Evolutionary conservation across 2,888 invertebrate species (phyloP), one percentile per base, ranked within the genome.

Genomic region (Diogma glabrata): DNA sequence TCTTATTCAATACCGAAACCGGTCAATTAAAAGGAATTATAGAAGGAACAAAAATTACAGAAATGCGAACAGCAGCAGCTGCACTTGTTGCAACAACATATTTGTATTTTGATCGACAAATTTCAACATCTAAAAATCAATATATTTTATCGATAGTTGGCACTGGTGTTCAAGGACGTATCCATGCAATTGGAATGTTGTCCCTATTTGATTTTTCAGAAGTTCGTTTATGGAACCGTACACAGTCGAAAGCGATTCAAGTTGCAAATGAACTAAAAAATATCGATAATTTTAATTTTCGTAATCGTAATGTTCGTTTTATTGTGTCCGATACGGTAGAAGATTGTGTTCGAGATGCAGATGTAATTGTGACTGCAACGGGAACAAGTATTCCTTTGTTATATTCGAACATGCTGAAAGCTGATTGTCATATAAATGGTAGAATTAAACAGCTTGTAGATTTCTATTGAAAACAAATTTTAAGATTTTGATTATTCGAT

Each of bases 361-460:
- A 82, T 66, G 72, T 82, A 19, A 73, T 83, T 52, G 73, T 79
- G 30, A 78, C 80, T 2, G 75, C 75, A 1, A 82, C 82, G 2
- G 71, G 66, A 53, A 60, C 76, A 3, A 58, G 58, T 1, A 63
- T 64, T n/a, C 74, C 81, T 1, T 60, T 82, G 14, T 57, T 82
- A 3, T 59, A 69, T 30, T 60, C 60, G 3, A 64, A 68, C 20
- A 77, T 78, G 75, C 62, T 79, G 3, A 75, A 75, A 60, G 57
- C 63, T 7, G 72, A 75, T 30, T 73, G 73, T 5, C 81, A 81
- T 61, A 75, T 82, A 20, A 82, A 81, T 65, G 77, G 81, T 79
- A 61, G 60, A 20, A 17, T 38, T 17, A 9, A 38, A 19, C 8
- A 12, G 9, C 5, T 38, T 19, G 17, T 38, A 17, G 17, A 8